These are phyloP conservation scores for Acanthosoma haemorrhoidale DNA, from an alignment of 2,888 invertebrate species.

Conservation along the genomic window DNA sequence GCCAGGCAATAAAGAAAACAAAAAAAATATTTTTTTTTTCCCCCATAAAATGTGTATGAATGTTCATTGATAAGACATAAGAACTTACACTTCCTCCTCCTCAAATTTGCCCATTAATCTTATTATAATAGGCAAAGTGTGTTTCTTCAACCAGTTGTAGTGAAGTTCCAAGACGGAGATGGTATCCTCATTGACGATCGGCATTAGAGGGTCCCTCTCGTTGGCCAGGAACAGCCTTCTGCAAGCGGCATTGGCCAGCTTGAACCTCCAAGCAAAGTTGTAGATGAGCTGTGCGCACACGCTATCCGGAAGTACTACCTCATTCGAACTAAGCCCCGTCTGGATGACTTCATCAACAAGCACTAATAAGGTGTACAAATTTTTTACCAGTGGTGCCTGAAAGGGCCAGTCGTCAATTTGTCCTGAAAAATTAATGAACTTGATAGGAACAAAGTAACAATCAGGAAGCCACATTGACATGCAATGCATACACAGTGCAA, in stretches of 20 bases:
- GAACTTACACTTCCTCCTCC: not conserved
- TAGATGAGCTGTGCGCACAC: conserved; percentile 44
- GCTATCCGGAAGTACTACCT: not conserved
- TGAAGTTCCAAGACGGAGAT: conserved; percentile 61
- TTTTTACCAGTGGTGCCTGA: not conserved
- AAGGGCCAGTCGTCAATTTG: not conserved
- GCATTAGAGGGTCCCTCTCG: conserved; percentile 38
- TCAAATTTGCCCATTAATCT: conserved; percentile 22
- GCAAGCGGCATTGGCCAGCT: conserved; percentile 50
- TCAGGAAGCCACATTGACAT: too few relatives aligned
- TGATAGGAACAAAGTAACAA: too few relatives aligned
- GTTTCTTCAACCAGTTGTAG: conserved; percentile 68
- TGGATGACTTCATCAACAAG: conserved; percentile 1
- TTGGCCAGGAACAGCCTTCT: conserved; percentile 46
- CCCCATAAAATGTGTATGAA: too few relatives aligned
- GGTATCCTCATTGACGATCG: conserved; percentile 48
- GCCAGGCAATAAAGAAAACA: too few relatives aligned
- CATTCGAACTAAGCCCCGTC: not conserved
- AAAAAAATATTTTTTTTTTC: too few relatives aligned
- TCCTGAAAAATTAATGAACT: too few relatives aligned
- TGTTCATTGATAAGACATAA: too few relatives aligned
- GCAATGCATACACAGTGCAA: too few relatives aligned
- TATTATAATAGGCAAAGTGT: conserved; percentile 48
- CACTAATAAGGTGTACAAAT: not conserved
- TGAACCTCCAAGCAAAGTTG: conserved; percentile 53